A percentile compares a stretch with the other conserved stretches of the same genome.
Evolutionary conservation across 2,888 invertebrate species (phyloP).

Genomic region (Laspeyria flexula): DNA sequence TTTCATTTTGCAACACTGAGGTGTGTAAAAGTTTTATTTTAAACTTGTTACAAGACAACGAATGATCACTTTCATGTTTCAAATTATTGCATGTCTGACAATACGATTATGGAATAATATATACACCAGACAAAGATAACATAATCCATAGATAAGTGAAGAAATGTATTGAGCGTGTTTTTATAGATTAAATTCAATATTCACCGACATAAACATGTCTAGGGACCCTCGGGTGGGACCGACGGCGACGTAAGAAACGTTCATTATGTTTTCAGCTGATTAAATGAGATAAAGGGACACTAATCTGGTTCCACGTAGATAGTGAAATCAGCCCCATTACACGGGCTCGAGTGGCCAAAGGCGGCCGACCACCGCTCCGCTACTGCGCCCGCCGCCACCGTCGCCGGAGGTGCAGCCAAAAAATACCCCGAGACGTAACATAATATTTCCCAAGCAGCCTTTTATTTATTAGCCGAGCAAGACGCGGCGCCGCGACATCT

Average conservation of each 20-base stretch:
- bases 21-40: no score
- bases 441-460: slow-evolving; percentile 84
- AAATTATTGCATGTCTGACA: no score
- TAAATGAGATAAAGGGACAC: slow-evolving; percentile 33
- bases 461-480: slow-evolving; percentile 81
- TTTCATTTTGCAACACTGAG: no score
- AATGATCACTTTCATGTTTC: no score
- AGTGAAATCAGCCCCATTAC: slow-evolving; percentile 66
- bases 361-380: slow-evolving; percentile 62
- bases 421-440: slow-evolving; percentile 81
- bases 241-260: slow-evolving; percentile 15
- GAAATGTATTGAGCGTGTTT: slow-evolving; percentile 9
- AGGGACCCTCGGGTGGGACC: background rate
- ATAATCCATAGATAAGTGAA: slow-evolving; percentile 18
- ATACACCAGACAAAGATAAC: slow-evolving; percentile 13
- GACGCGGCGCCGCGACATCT: slow-evolving; percentile 80
- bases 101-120: no score
- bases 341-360: slow-evolving; percentile 69
- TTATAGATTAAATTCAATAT: slow-evolving; percentile 5
- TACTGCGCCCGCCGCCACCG: slow-evolving; percentile 57
- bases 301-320: slow-evolving; percentile 57
- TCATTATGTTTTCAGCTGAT: slow-evolving; percentile 34
- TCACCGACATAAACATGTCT: slow-evolving; percentile 9
- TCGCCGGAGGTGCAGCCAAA: slow-evolving; percentile 72
- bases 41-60: no score